phyloP scores from a whole-genome alignment of 2,797 vertebrate genomes.

The Cyprinodon diabolis region DNA sequence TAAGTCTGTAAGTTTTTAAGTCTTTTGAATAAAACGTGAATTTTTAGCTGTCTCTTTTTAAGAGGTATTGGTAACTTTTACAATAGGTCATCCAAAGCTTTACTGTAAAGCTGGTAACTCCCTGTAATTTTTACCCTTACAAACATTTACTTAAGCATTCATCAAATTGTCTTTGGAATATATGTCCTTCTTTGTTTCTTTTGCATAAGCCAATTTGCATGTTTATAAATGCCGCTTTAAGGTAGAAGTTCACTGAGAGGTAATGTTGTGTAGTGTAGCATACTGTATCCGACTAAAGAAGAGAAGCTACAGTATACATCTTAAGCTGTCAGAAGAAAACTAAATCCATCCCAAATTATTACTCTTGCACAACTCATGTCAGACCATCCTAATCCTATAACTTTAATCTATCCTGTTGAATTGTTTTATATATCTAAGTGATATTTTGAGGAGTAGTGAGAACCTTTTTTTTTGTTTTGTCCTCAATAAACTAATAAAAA shows the following conservation, averaged over 20 bases:
- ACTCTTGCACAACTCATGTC: neutral
- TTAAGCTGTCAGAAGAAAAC: neutral
- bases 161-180: no score
- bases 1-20: no score
- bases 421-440: neutral
- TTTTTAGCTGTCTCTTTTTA: no score
- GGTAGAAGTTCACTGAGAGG: neutral
- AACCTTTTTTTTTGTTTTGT: neutral
- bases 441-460: neutral
- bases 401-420: neutral
- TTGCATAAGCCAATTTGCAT: no score
- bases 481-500: constrained; percentile 10
- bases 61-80: no score
- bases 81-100: no score
- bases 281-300: neutral
- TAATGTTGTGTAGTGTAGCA: neutral
- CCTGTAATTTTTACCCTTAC: no score
- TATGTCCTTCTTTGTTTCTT: no score
- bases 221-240: no score
- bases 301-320: neutral
- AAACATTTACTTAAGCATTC: no score
- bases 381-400: neutral
- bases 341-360: neutral
- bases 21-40: no score
- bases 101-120: no score